phyloP scores from a whole-genome alignment of 2,888 invertebrate genomes.

The Phlogophora meticulosa region DNA sequence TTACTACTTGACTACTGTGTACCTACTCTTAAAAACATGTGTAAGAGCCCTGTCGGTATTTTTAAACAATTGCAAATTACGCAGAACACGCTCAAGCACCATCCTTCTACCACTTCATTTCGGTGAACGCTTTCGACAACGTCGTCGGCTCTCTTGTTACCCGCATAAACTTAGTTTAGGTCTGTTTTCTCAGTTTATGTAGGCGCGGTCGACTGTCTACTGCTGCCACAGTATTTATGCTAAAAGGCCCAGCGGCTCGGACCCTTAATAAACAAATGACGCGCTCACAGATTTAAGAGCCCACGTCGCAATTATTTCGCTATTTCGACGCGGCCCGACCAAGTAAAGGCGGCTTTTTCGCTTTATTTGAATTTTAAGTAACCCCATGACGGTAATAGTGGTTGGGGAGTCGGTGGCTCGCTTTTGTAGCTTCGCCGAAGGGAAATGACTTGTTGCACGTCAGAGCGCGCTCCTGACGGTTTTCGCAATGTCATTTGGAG shows the following conservation, averaged over 20 bases:
- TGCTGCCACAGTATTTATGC: slow-evolving; percentile 81
- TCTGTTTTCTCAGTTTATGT: slow-evolving; percentile 67
- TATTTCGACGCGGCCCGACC: slow-evolving; percentile 79
- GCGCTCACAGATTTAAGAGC: slow-evolving; percentile 83
- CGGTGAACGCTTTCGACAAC: slow-evolving; percentile 60
- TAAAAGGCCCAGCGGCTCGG: slow-evolving; percentile 82
- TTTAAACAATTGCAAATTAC: slow-evolving; percentile 29
- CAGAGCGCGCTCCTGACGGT: slow-evolving; percentile 54
- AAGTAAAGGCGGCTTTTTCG: slow-evolving; percentile 78
- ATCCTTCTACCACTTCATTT: slow-evolving; percentile 59
- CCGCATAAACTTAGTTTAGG: slow-evolving; percentile 66
- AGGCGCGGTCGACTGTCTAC: slow-evolving; percentile 68
- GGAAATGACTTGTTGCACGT: slow-evolving; percentile 65
- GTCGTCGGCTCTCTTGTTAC: slow-evolving; percentile 45
- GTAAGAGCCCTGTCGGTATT: not conserved
- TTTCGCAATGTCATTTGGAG: slow-evolving; percentile 58
- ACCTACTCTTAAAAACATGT: not conserved
- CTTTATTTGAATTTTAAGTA: slow-evolving; percentile 82
- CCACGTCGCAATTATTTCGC: slow-evolving; percentile 86
- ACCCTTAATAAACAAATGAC: slow-evolving; percentile 89
- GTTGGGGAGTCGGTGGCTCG: slow-evolving; percentile 61
- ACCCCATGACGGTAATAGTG: slow-evolving; percentile 68
- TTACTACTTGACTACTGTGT: slow-evolving; percentile 1
- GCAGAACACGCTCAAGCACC: slow-evolving; percentile 14
- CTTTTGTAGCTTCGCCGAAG: slow-evolving; percentile 63